phyloP scores from a whole-genome alignment of 1,140 invertebrate species.

The Zophobas atratus region DNA sequence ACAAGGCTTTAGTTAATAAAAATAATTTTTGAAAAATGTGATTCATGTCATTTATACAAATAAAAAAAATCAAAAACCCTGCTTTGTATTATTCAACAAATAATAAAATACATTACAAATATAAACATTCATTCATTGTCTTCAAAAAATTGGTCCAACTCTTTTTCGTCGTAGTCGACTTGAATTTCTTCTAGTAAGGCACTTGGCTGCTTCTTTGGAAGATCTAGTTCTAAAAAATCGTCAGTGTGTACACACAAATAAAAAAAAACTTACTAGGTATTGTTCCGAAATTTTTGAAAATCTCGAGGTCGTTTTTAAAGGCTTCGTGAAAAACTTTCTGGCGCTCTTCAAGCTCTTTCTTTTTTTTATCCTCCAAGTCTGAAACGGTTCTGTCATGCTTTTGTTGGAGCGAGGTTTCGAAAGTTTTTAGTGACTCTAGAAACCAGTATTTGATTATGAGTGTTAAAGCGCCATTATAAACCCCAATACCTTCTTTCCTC shows the following conservation, averaged over 20 bases:
- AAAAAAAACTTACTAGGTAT: constrained; percentile 71
- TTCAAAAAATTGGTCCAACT: constrained; percentile 64
- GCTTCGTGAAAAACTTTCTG: constrained; percentile 78
- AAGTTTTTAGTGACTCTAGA: constrained; percentile 49
- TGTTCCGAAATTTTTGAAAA: constrained; percentile 76
- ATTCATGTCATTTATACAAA: constrained; percentile 48
- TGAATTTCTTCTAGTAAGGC: constrained; percentile 67
- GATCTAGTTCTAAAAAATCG: constrained; percentile 61
- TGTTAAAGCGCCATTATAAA: constrained; percentile 33
- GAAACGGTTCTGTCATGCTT: constrained; percentile 74
- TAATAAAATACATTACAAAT: constrained; percentile 18
- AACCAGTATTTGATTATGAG: background rate
- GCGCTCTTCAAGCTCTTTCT: constrained; percentile 74
- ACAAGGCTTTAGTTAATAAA: constrained; percentile 45
- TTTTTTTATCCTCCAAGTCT: constrained; percentile 72
- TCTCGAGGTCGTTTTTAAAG: constrained; percentile 78
- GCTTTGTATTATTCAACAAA: constrained; percentile 21
- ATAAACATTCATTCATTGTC: constrained; percentile 48
- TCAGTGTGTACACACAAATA: background rate
- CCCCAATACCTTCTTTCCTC: constrained; percentile 74
- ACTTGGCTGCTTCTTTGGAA: constrained; percentile 62
- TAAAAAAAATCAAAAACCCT: constrained; percentile 44
- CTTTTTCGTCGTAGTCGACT: constrained; percentile 65
- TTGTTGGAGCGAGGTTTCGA: constrained; percentile 48
- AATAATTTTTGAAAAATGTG: constrained; percentile 36